These are phyloP conservation scores for Megaustenia siamemsis DNA, from an alignment of 2,888 invertebrate species.

Conservation along the genomic window DNA sequence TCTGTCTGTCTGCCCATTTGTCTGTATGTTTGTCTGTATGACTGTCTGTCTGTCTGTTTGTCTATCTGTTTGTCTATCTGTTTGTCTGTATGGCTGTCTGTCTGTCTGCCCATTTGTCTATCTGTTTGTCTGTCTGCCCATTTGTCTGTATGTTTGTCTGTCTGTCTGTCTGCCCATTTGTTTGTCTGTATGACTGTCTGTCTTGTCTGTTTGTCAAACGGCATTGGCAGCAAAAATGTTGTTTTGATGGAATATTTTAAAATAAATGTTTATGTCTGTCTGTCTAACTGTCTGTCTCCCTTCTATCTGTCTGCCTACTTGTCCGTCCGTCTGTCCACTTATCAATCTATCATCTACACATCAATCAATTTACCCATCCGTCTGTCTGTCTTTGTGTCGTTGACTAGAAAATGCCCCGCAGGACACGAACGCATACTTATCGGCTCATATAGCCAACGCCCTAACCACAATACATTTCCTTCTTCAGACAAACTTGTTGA, in stretches of 20 bases:
- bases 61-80: slow-evolving; percentile 27
- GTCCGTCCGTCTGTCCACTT: neutral
- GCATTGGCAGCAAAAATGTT: no score
- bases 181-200: neutral
- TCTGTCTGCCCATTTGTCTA: neutral
- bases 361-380: neutral
- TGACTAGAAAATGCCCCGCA: no score
- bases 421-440: no score
- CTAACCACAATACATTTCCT: no score
- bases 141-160: neutral
- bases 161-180: neutral
- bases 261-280: neutral
- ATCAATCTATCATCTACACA: neutral
- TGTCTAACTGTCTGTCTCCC: neutral
- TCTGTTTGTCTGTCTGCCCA: neutral
- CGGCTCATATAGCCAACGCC: no score
- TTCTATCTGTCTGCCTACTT: neutral
- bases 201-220: neutral
- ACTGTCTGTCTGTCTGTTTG: neutral
- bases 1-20: neutral
- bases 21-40: slow-evolving; percentile 16
- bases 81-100: slow-evolving; percentile 1
- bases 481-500: no score
- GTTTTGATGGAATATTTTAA: no score
- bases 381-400: neutral